A percentile compares a stretch with the other conserved stretches of the same genome.
phyloP scores from a whole-genome alignment of 2,113 vertebrate species.

The Solea solea region DNA sequence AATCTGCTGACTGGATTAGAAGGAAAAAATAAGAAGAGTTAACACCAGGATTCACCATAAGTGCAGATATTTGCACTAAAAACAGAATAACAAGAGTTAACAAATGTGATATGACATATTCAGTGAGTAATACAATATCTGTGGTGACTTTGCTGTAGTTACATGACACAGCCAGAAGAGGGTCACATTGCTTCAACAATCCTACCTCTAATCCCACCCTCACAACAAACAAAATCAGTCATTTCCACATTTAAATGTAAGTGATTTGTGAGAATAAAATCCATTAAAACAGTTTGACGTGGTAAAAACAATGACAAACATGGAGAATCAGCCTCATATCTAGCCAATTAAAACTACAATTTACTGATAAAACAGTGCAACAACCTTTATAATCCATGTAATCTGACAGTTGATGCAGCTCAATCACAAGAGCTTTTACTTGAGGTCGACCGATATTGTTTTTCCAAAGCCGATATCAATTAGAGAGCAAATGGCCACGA shows the following conservation, averaged over 20 bases:
- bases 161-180: slow-evolving; percentile 50
- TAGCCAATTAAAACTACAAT: slow-evolving; percentile 6
- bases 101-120: not conserved
- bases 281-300: too few relatives aligned
- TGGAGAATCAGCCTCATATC: too few relatives aligned
- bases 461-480: too few relatives aligned
- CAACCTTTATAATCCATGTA: fast-evolving
- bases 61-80: not conserved
- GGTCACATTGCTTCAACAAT: slow-evolving; percentile 26
- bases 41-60: not conserved
- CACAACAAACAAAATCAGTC: not conserved
- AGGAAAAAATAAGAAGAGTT: not conserved
- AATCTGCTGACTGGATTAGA: slow-evolving; percentile 89
- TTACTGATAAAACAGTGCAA: not conserved
- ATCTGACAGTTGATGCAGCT: not conserved
- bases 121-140: not conserved
- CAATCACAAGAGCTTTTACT: not conserved
- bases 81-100: not conserved
- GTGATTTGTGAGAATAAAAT: not conserved
- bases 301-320: too few relatives aligned
- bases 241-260: not conserved
- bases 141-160: slow-evolving; percentile 21
- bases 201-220: not conserved
- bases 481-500: too few relatives aligned
- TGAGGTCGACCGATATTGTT: too few relatives aligned